Conservation (phyloP, 2,797 vertebrate species). For the Ciconia nigra region DNA sequence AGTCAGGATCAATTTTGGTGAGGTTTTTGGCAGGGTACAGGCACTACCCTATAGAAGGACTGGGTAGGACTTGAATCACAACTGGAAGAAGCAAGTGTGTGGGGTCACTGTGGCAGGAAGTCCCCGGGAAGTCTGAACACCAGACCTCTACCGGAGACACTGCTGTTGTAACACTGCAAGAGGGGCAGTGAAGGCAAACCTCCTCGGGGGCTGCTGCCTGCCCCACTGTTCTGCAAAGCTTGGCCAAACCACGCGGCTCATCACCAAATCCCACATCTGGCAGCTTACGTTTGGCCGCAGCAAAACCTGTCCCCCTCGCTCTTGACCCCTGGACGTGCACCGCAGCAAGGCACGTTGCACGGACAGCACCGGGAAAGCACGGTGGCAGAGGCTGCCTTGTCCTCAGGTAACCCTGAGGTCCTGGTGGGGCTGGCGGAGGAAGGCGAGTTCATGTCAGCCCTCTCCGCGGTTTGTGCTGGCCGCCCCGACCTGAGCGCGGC, state of each 20-base stretch:
- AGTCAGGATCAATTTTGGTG: background rate
- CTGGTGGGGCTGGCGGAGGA: background rate
- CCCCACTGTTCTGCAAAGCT: background rate
- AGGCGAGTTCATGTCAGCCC: fast-evolving
- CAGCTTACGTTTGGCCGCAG: background rate
- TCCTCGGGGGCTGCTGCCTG: fast-evolving
- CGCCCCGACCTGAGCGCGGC: fast-evolving
- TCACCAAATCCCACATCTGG: background rate
- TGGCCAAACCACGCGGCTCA: background rate
- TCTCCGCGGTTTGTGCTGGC: background rate
- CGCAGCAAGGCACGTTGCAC: background rate
- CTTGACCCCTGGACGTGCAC: background rate
- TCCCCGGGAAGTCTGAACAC: background rate
- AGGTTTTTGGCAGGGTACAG: background rate
- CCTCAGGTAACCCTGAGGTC: background rate
- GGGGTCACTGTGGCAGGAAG: background rate
- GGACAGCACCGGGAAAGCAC: fast-evolving
- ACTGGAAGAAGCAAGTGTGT: background rate
- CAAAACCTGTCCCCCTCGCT: background rate
- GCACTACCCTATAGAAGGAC: background rate
- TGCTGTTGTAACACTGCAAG: fast-evolving
- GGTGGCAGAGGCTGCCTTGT: background rate
- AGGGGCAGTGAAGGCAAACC: background rate
- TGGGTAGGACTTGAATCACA: background rate
- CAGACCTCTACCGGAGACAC: background rate